These are phyloP conservation scores for Plagodis pulveraria DNA, from an alignment of 2,888 invertebrate species.

Conservation along the genomic window DNA sequence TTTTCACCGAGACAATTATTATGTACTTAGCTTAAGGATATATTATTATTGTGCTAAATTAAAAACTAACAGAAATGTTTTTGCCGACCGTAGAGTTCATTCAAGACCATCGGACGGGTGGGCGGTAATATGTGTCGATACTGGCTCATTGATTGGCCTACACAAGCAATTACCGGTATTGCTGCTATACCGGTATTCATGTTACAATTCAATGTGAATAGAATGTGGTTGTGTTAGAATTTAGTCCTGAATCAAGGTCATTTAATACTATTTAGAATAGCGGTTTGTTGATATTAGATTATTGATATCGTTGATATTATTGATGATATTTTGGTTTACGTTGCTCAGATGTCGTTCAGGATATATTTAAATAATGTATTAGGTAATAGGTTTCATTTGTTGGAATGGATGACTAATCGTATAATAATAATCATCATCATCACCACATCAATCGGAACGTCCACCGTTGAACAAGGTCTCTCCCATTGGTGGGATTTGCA, in stretches of 20 bases:
- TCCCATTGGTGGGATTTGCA: no score
- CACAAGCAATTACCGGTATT: slow-evolving; percentile 42
- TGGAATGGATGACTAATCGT: no score
- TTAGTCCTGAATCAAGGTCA: neutral
- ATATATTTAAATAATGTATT: no score
- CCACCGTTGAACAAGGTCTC: no score
- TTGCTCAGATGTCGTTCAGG: no score
- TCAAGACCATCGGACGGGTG: slow-evolving; percentile 52
- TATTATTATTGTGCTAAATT: neutral
- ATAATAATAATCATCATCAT: no score
- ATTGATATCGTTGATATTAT: neutral
- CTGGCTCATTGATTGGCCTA: slow-evolving; percentile 50
- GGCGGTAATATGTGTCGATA: slow-evolving; percentile 59
- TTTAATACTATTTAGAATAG: neutral
- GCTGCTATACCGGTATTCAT: slow-evolving; percentile 20
- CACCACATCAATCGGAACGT: no score
- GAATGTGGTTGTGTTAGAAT: slow-evolving; percentile 1
- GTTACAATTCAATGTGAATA: slow-evolving; percentile 2
- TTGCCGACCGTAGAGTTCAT: slow-evolving; percentile 30
- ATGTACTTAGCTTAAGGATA: no score
- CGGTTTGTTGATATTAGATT: neutral
- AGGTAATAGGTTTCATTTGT: no score
- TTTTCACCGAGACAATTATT: no score
- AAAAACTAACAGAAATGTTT: slow-evolving; percentile 9
- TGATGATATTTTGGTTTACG: neutral